Evolutionary conservation across 2,797 vertebrate genomes (phyloP).

Genomic region (Siniperca obscura): DNA sequence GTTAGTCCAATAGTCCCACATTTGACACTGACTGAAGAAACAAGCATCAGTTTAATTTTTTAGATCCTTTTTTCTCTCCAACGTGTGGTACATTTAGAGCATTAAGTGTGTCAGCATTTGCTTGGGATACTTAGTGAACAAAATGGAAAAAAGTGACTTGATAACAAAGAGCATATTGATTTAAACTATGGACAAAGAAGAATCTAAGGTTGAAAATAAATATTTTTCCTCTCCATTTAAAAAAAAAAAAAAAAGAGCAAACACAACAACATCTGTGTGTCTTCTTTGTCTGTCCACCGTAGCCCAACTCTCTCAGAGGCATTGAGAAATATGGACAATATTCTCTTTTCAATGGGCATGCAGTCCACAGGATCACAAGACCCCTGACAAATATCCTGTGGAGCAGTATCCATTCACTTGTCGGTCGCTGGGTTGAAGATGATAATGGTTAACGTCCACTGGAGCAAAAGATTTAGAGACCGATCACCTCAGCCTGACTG

Average conservation of each 20-base stretch:
- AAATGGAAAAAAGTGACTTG: constrained; percentile 68
- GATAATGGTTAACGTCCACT: constrained; percentile 89
- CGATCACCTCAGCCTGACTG: constrained; percentile 86
- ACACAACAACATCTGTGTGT: constrained; percentile 73
- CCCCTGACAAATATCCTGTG: constrained; percentile 87
- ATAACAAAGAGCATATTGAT: constrained; percentile 76
- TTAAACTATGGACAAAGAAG: constrained; percentile 77
- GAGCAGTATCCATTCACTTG: constrained; percentile 92
- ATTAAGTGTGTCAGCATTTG: constrained; percentile 72
- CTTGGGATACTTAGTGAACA: constrained; percentile 72
- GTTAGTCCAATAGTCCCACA: constrained; percentile 69
- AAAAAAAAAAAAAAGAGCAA: constrained; percentile 65
- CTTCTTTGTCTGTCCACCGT: constrained; percentile 73
- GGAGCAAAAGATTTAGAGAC: constrained; percentile 88
- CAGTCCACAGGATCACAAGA: constrained; percentile 92
- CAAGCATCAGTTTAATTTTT: constrained; percentile 72
- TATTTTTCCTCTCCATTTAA: constrained; percentile 78
- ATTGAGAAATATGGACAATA: constrained; percentile 92
- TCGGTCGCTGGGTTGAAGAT: constrained; percentile 90
- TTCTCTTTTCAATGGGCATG: constrained; percentile 92
- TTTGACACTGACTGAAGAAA: constrained; percentile 76
- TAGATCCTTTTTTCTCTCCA: constrained; percentile 63
- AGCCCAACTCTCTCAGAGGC: constrained; percentile 86
- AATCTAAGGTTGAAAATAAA: constrained; percentile 88
- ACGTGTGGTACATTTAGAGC: constrained; percentile 74